Conservation (phyloP, 2,113 vertebrate species). For the Lophotis ruficrista region DNA sequence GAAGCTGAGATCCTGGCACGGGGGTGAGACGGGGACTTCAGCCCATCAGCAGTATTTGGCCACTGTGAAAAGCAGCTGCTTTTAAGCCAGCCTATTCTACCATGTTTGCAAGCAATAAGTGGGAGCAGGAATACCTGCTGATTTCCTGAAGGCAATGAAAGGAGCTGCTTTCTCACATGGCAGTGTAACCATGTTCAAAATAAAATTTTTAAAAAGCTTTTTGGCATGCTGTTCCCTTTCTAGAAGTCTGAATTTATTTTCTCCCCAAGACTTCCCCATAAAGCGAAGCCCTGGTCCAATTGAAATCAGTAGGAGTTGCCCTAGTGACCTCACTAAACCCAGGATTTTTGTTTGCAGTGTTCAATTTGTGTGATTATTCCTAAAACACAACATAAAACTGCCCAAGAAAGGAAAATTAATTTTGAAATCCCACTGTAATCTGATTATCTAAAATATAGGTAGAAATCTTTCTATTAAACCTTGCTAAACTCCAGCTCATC, state of each 20-base stretch:
- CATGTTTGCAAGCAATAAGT: neutral
- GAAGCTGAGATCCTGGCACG: neutral
- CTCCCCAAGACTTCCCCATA: neutral
- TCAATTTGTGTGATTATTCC: constrained; percentile 17
- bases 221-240: neutral
- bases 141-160: neutral
- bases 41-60: neutral
- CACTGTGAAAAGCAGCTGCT: neutral
- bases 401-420: constrained; percentile 30
- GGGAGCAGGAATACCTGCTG: neutral
- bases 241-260: neutral
- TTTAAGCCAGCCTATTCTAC: neutral
- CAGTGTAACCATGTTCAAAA: neutral
- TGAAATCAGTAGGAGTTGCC: constrained; percentile 6
- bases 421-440: constrained; percentile 43
- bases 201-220: neutral
- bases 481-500: neutral
- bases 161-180: neutral
- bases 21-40: neutral
- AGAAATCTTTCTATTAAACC: neutral
- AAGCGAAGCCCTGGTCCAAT: neutral
- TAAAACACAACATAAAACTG: neutral
- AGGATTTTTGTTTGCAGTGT: neutral
- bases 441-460: constrained; percentile 30
- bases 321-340: neutral